Conservation (phyloP, 2,113 vertebrate species). For the Rhinichthys klamathensis region DNA sequence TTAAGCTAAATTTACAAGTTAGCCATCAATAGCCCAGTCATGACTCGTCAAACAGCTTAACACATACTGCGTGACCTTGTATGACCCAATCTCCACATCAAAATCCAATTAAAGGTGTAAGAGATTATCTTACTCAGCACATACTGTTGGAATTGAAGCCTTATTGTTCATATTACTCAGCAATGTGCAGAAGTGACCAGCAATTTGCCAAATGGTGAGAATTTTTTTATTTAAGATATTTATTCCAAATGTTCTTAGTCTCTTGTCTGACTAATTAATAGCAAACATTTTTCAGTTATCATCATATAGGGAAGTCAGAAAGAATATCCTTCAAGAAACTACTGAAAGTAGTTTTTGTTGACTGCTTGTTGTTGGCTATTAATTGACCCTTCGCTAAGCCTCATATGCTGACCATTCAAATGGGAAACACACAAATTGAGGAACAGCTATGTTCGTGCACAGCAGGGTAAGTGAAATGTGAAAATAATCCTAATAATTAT, state of each 20-base stretch:
- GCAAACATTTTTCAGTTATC: not conserved
- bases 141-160: not conserved
- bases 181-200: not conserved
- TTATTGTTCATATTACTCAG: not conserved
- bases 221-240: not conserved
- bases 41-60: conserved; percentile 21
- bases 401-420: no score
- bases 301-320: not conserved
- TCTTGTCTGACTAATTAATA: not conserved
- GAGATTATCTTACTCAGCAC: conserved; percentile 27
- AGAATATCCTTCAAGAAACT: not conserved
- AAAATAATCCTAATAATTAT: no score
- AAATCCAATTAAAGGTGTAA: conserved; percentile 45
- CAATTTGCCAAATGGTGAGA: not conserved
- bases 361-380: not conserved
- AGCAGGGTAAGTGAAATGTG: no score
- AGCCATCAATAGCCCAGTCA: not conserved
- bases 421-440: no score
- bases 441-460: no score
- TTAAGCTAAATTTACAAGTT: not conserved
- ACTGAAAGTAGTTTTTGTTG: not conserved
- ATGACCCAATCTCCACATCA: conserved; percentile 6
- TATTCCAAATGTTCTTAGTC: not conserved
- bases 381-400: no score
- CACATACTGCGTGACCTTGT: conserved; percentile 6